These are phyloP conservation scores for Andrena dorsata DNA, from an alignment of 2,888 invertebrate species.

Conservation along the genomic window DNA sequence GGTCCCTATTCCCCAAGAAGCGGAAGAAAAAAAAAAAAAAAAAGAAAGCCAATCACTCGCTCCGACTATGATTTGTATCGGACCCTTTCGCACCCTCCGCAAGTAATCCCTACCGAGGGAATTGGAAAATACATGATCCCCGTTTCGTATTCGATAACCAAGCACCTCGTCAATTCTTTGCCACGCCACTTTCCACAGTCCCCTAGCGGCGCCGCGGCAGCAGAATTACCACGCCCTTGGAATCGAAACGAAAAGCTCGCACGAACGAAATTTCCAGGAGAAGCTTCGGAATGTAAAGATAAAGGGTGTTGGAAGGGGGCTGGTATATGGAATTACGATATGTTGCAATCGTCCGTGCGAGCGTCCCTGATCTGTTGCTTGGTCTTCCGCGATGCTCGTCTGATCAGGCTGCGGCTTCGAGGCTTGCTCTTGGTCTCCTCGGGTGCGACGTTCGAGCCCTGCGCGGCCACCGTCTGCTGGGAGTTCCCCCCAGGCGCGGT, in stretches of 20 bases:
- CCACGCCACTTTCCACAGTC: too few species aligned
- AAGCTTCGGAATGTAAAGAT: not conserved
- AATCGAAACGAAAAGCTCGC: not conserved
- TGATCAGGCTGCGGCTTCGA: conserved; percentile 91
- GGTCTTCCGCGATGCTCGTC: conserved; percentile 92
- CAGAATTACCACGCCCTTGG: too few species aligned
- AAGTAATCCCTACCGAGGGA: not conserved
- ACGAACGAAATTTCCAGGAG: not conserved
- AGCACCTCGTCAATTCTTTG: too few species aligned
- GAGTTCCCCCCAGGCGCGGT: conserved; percentile 75
- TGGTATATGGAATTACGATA: conserved; percentile 87
- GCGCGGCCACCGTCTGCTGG: conserved; percentile 79
- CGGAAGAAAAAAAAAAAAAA: not conserved
- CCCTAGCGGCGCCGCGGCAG: too few species aligned
- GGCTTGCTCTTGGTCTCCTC: conserved; percentile 87
- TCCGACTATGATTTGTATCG: not conserved
- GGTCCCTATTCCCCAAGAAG: not conserved
- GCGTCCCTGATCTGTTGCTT: conserved; percentile 92
- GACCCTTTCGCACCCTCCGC: not conserved
- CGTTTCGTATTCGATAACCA: not conserved
- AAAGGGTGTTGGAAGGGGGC: not conserved
- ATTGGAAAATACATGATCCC: not conserved
- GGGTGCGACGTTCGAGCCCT: conserved; percentile 81
- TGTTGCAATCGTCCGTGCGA: conserved; percentile 89
- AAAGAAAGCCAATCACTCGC: not conserved